A percentile compares a stretch with the other conserved stretches of the same genome.
These are phyloP conservation scores for Phataginus tetradactyla DNA, from an alignment of 2,797 vertebrate species.

Conservation along the genomic window DNA sequence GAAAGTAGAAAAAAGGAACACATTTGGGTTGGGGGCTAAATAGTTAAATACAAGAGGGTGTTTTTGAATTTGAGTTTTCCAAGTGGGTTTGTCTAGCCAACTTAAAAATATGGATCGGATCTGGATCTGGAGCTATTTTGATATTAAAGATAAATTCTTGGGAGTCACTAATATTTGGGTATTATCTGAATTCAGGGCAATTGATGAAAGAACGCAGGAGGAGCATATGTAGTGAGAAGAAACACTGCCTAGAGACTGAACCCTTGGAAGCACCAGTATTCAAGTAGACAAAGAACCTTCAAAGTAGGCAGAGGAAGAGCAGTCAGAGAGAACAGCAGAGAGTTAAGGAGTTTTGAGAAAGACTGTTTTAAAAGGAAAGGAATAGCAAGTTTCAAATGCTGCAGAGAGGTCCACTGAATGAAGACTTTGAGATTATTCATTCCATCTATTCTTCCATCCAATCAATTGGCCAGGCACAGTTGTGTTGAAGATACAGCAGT, in stretches of 20 bases:
- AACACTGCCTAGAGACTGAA: not conserved
- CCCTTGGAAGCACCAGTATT: not conserved
- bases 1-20: not conserved
- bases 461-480: not conserved
- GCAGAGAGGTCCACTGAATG: not conserved
- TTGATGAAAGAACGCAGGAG: not conserved
- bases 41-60: not conserved
- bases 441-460: not conserved
- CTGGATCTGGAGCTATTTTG: slow-evolving; percentile 19
- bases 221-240: not conserved
- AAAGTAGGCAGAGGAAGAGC: not conserved
- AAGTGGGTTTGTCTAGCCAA: not conserved
- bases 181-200: not conserved
- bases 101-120: not conserved
- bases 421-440: not conserved
- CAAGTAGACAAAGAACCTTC: not conserved
- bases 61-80: slow-evolving; percentile 20
- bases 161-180: not conserved
- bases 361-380: not conserved
- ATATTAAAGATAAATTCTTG: slow-evolving; percentile 26
- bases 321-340: not conserved
- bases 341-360: not conserved
- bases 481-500: not conserved
- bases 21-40: not conserved
- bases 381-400: not conserved